These are phyloP conservation scores for Umimayanthus kanabou DNA, from an alignment of 92 coral and sea anemone species.

Conservation along the genomic window DNA sequence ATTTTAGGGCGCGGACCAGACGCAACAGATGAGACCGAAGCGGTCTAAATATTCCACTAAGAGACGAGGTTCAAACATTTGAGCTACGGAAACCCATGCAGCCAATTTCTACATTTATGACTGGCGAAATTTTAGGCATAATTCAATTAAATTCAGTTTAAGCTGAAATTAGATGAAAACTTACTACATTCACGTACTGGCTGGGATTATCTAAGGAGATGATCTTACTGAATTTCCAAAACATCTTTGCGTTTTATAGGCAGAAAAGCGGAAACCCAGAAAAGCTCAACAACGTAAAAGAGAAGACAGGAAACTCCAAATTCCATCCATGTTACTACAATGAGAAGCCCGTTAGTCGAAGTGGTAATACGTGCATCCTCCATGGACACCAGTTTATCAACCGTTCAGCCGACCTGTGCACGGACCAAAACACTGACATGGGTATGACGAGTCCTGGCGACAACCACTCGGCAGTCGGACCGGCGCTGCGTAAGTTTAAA, in stretches of 20 bases:
- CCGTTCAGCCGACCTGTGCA: conserved; percentile 8
- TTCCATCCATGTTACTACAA: background rate
- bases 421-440: background rate
- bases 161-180: no score
- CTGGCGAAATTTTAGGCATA: no score
- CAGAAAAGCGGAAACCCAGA: background rate
- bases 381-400: background rate
- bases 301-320: background rate
- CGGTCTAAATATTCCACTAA: no score
- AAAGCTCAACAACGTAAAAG: background rate
- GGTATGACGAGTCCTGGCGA: background rate
- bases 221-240: background rate
- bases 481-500: background rate
- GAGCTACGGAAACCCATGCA: no score
- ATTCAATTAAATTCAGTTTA: no score
- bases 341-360: background rate
- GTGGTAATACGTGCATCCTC: background rate
- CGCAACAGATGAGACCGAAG: no score
- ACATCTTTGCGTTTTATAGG: background rate
- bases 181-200: no score
- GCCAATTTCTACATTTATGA: no score
- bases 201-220: background rate
- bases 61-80: no score
- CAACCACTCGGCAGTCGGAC: background rate
- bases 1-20: no score